Evolutionary conservation across 2,888 invertebrate species (phyloP), one percentile per base, ranked within the genome.

Genomic region (Pandemis heparana): DNA sequence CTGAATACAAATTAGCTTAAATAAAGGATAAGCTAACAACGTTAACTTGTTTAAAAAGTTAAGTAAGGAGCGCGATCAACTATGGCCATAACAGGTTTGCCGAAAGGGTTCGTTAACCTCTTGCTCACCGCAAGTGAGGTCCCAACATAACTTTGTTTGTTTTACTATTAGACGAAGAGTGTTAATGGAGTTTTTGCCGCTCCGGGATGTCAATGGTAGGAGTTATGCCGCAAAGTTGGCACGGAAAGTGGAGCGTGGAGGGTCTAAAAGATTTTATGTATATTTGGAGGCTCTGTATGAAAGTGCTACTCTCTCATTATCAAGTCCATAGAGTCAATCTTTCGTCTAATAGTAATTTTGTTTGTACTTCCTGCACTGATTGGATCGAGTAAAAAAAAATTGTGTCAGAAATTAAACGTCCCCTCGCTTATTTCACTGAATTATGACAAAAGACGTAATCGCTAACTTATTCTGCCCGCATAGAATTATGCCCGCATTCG

Each of bases 41-140:
- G 61, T 41, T 63, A 56, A 5, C 59, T 23, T 48, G 60, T 18
- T 65, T 23, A 62, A 71, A 16, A 53, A 53, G 7, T 18, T 53
- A 53, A 71, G 56, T 46, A 66, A 62, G 46, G 56, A 46, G 64
- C n/a, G 18, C 64, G 66, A 71, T 70, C 80, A 80, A 78, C 78
- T 71, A 77, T 79, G 78, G 78, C 69, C 71, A 77, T 83, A 87
- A 87, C 87, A 82, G 86, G 87, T 87, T 86, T 77, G 83, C 80
- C 86, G 78, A 87, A 88, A 87, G 73, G 79, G 87, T 83, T 83
- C 85, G 79, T 87, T 86, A 82, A 87, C 84, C 88, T 85, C 82
- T 67, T 9, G 53, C 18, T 18, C 62, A 62, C 41, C 75, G 85
- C n/a, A 60, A 60, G 69, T 64, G 61, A 72, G 72, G 67, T 16